Evolutionary conservation across 1,140 invertebrate species (phyloP), one percentile per base, ranked within the genome.

Genomic region (Harpegnathos saltator): DNA sequence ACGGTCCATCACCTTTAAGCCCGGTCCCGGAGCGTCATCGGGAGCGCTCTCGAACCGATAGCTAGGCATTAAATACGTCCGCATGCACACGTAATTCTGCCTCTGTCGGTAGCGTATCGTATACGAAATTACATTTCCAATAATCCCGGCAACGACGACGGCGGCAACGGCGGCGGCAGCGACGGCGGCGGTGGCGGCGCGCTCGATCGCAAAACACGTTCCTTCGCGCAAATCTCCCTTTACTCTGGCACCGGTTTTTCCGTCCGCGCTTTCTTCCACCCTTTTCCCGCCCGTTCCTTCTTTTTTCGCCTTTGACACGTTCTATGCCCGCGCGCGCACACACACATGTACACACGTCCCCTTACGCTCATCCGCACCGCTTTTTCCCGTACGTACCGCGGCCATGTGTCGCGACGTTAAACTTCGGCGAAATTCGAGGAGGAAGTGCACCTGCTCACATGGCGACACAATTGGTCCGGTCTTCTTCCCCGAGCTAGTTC

Each of bases 111-210:
- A 66, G 54, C 82, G 85, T 73, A 83, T 73, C 66, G 58, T 85
- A 63, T 61, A 63, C 73, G 74, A 85, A 87, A 87, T 87, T 87
- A 87, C 86, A 87, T 87, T 87, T 87, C 86, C 86, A 80, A 87
- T 87, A 87, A 87, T 87, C 74, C 86, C 48, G 38, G 68, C n/a
- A n/a, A n/a, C n/a, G n/a, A n/a, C n/a, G 82, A 65, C 62, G 62
- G 22, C 19, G 33, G 38, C 38, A 50, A 33, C 73, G 22, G 29
- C 61, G 24, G 17, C 14, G 33, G n/a, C n/a, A n/a, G n/a, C 62
- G 82, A 65, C 62, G 62, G 22, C 19, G 33, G 38, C 38, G 62
- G 52, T 61, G 22, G 29, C 61, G 24, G 17, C 14, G 33, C 62
- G 62, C 50, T 48, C 77, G 52, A 83, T 77, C 71, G 48, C 44